A percentile compares a stretch with the other conserved stretches of the same genome.
phyloP scores from a whole-genome alignment of 2,797 vertebrate species.

The Decapterus maruadsi region DNA sequence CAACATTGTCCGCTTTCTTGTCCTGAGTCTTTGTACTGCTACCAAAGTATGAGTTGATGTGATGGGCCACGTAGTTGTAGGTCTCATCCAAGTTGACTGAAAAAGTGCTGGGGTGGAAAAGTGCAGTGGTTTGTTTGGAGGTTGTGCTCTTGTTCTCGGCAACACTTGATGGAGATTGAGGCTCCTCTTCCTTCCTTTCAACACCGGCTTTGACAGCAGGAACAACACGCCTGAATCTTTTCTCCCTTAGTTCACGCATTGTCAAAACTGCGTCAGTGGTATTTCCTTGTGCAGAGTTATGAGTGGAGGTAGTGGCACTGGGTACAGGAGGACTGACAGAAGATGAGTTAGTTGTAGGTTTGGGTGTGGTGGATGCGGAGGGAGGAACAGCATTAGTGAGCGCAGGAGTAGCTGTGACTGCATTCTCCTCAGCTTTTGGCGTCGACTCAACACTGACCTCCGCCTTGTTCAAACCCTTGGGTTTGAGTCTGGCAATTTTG shows the following conservation, averaged over 20 bases:
- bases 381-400: conserved; percentile 21
- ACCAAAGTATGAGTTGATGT: conserved; percentile 93
- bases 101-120: conserved; percentile 90
- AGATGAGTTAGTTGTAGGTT: conserved; percentile 28
- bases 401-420: conserved; percentile 1
- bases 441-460: conserved; percentile 65
- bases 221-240: conserved; percentile 61
- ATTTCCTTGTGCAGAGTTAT: conserved; percentile 25
- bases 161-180: conserved; percentile 33
- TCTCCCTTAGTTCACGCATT: conserved; percentile 67
- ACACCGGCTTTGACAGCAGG: conserved; percentile 42
- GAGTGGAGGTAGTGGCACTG: conserved; percentile 40
- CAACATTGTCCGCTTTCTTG: conserved; percentile 65
- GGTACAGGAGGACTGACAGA: conserved; percentile 31
- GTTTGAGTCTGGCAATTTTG: conserved; percentile 89
- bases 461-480: conserved; percentile 76
- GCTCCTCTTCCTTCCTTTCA: conserved; percentile 52
- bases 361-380: conserved; percentile 33
- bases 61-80: conserved; percentile 91
- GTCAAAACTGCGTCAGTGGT: conserved; percentile 18
- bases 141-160: conserved; percentile 61
- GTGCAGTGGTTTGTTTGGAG: conserved; percentile 75
- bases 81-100: conserved; percentile 92
- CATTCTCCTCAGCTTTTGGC: conserved; percentile 45
- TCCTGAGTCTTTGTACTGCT: conserved; percentile 81